Percentiles rank a stretch among this genome's conserved stretches.
phyloP scores from a whole-genome alignment of 2,113 vertebrate species.

The Corapipo altera region DNA sequence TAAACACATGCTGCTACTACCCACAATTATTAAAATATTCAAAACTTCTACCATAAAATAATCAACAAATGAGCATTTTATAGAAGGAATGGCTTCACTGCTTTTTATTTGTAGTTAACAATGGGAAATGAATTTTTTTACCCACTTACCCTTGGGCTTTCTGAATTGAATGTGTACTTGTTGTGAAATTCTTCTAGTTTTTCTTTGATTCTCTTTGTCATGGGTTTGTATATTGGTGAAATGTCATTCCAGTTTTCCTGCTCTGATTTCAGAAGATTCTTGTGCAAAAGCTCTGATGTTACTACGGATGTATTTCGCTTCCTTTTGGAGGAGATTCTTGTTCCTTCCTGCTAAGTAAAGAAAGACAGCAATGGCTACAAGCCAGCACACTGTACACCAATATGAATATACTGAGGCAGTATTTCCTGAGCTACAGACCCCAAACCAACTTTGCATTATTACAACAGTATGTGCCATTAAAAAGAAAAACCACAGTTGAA shows the following conservation, averaged over 20 bases:
- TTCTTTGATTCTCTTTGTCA: conserved; percentile 78
- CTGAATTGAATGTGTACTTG: conserved; percentile 50
- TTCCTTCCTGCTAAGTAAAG: conserved; percentile 12
- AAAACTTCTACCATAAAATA: background rate
- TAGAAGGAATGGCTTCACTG: background rate
- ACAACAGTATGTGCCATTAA: background rate
- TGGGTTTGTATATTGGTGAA: conserved; percentile 70
- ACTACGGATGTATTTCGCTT: background rate
- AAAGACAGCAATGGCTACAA: background rate
- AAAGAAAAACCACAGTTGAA: background rate
- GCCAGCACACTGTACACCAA: background rate
- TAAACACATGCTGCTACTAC: background rate
- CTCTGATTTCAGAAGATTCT: conserved; percentile 71
- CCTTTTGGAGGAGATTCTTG: background rate
- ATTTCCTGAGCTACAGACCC: background rate
- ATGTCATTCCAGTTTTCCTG: conserved; percentile 61
- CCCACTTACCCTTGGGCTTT: conserved; percentile 77
- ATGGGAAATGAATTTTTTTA: background rate
- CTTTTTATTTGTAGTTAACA: background rate
- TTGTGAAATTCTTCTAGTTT: conserved; percentile 72
- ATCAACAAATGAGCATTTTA: background rate
- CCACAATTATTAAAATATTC: background rate
- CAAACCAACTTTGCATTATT: background rate
- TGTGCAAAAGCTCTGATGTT: conserved; percentile 30
- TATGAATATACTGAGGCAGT: background rate